These are phyloP conservation scores for Anastatus disparis DNA, from an alignment of 1,140 invertebrate species.

Conservation along the genomic window DNA sequence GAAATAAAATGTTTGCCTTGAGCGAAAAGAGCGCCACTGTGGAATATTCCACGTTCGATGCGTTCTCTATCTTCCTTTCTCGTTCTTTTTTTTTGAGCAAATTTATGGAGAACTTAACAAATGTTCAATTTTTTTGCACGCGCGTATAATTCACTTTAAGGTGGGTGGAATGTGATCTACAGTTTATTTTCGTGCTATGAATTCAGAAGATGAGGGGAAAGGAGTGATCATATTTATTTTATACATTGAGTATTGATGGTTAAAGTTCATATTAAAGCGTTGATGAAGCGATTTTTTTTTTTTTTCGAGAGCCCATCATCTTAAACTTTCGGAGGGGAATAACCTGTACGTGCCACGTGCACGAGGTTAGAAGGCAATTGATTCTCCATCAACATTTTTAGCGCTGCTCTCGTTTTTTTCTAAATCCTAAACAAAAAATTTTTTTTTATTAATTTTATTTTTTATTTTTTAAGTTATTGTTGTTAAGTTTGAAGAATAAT, in stretches of 20 bases:
- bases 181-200: too few relatives aligned
- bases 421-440: not conserved
- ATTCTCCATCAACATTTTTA: not conserved
- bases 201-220: not conserved
- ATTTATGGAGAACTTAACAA: too few relatives aligned
- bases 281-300: conserved; percentile 13
- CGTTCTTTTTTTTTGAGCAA: not conserved
- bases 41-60: conserved; percentile 32
- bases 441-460: not conserved
- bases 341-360: conserved; percentile 38
- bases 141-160: not conserved
- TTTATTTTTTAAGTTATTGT: not conserved
- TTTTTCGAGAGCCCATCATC: not conserved
- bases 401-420: not conserved
- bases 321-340: not conserved
- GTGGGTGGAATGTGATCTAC: not conserved
- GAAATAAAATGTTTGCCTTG: too few relatives aligned
- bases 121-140: not conserved
- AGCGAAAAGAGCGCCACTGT: not conserved
- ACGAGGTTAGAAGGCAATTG: conserved; percentile 29
- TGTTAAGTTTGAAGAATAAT: too few relatives aligned
- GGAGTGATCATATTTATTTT: too few relatives aligned
- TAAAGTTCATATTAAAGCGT: too few relatives aligned
- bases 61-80: not conserved
- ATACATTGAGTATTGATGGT: not conserved